These are phyloP conservation scores for Bergia sp. DNA, from an alignment of 92 coral and sea anemone species.

Conservation along the genomic window DNA sequence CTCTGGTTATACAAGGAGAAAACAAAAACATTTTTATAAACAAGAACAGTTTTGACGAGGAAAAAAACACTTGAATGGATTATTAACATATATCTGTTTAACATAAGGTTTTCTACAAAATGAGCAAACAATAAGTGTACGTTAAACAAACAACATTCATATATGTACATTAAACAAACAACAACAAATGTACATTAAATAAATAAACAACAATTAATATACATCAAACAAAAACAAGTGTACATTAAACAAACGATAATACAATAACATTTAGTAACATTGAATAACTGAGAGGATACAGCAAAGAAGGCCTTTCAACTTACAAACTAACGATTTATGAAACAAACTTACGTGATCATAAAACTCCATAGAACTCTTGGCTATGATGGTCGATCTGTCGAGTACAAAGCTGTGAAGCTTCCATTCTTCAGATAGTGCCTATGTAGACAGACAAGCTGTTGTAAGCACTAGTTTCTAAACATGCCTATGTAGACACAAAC, in stretches of 20 bases:
- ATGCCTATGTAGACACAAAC: too few relatives aligned
- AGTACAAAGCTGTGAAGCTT: constrained; percentile 85
- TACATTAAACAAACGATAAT: neutral
- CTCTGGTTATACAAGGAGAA: constrained; percentile 50
- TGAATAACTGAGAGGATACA: neutral
- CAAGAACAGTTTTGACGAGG: neutral
- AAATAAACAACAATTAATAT: too few relatives aligned
- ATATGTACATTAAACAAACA: too few relatives aligned
- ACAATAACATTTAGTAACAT: neutral
- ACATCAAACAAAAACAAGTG: too few relatives aligned
- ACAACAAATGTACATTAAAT: too few relatives aligned
- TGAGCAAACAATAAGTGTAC: too few relatives aligned
- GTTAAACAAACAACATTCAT: too few relatives aligned
- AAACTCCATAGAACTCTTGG: constrained; percentile 81
- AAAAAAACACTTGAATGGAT: neutral
- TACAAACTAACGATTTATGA: neutral
- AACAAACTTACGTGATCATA: constrained; percentile 79
- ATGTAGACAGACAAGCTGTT: constrained; percentile 6
- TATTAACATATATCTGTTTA: too few relatives aligned
- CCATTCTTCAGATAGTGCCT: constrained; percentile 87
- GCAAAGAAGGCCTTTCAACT: neutral
- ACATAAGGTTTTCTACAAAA: too few relatives aligned
- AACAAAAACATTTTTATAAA: neutral
- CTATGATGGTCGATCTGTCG: constrained; percentile 76
- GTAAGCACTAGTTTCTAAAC: too few relatives aligned